phyloP scores from a whole-genome alignment of 2,797 vertebrate genomes.

The Catharus ustulatus region DNA sequence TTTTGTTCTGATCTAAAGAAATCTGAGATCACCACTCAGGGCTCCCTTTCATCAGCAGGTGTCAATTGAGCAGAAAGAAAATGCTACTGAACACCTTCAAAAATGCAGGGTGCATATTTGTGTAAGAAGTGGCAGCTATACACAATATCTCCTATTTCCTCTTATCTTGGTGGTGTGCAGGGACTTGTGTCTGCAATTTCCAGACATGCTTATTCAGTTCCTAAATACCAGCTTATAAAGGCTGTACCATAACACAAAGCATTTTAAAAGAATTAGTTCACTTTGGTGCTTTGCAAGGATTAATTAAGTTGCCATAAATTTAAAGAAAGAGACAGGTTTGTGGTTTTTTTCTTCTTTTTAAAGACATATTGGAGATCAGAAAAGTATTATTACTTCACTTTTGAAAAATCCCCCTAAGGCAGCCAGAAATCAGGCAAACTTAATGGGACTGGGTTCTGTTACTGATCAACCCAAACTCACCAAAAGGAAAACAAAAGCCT shows the following conservation, averaged over 20 bases:
- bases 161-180: neutral
- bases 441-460: neutral
- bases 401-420: neutral
- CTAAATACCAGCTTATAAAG: neutral
- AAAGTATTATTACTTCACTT: neutral
- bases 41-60: slow-evolving; percentile 1
- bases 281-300: neutral
- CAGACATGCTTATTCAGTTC: neutral
- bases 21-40: neutral
- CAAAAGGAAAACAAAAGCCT: neutral
- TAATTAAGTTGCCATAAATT: neutral
- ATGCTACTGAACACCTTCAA: neutral
- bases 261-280: neutral
- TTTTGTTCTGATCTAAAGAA: slow-evolving; percentile 23
- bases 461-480: neutral
- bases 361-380: neutral
- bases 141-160: neutral
- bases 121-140: neutral
- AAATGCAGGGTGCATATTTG: neutral
- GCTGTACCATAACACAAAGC: neutral
- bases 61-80: neutral
- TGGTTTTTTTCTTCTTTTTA: neutral
- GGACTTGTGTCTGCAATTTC: neutral
- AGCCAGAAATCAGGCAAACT: neutral
- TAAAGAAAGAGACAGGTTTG: no score